These are phyloP conservation scores for Mesembrinibis cayennensis DNA, from an alignment of 2,113 vertebrate species.

Conservation along the genomic window DNA sequence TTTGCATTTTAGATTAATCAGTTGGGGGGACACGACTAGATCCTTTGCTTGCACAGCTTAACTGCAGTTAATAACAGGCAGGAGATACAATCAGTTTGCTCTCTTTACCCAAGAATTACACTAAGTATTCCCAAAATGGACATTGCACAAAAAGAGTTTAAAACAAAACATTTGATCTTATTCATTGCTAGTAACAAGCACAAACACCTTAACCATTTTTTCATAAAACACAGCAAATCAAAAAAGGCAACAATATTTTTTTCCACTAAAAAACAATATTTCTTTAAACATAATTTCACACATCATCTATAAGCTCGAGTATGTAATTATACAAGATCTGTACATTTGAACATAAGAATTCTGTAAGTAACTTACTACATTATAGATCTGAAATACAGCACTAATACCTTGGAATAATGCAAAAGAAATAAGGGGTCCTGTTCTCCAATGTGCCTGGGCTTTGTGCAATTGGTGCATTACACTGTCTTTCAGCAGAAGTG, in stretches of 20 bases:
- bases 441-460: not conserved
- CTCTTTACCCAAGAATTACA: not conserved
- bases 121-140: not conserved
- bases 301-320: not conserved
- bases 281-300: not conserved
- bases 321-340: not conserved
- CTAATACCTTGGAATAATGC: not conserved
- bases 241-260: not conserved
- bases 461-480: not conserved
- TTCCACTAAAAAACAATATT: rapidly evolving
- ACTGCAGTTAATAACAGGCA: not conserved
- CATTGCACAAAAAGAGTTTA: not conserved
- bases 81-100: not conserved
- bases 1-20: not conserved
- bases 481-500: not conserved
- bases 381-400: not conserved
- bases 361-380: not conserved
- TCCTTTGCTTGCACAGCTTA: not conserved
- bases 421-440: not conserved
- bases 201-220: not conserved
- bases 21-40: not conserved
- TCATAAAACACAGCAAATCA: not conserved
- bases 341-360: not conserved
- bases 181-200: not conserved
- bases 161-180: not conserved